Conservation (phyloP, 2,888 invertebrate genomes). For the Ceraclea dissimilis region DNA sequence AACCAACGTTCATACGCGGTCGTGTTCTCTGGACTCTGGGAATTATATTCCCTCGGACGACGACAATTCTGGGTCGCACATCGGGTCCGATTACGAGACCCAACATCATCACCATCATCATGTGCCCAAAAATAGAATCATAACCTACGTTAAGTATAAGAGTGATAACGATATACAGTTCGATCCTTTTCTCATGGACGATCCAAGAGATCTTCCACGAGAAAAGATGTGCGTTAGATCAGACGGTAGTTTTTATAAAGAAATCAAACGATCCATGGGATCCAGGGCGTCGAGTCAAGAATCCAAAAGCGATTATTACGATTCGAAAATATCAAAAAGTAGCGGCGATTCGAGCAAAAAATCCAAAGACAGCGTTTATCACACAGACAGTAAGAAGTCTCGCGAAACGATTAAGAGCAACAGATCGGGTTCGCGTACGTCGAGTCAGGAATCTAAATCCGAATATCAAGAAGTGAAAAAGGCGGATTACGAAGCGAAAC, state of each 20-base stretch:
- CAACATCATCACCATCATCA: slow-evolving; percentile 51
- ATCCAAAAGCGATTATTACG: slow-evolving; percentile 62
- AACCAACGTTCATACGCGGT: slow-evolving; percentile 49
- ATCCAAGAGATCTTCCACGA: slow-evolving; percentile 64
- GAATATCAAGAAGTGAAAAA: slow-evolving; percentile 62
- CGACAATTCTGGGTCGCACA: slow-evolving; percentile 51
- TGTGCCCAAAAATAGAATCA: slow-evolving; percentile 33
- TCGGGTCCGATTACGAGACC: slow-evolving; percentile 46
- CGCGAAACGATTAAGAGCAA: slow-evolving; percentile 56
- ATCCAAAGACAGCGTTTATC: slow-evolving; percentile 56
- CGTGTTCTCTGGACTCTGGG: slow-evolving; percentile 69
- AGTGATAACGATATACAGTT: slow-evolving; percentile 63
- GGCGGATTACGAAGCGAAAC: slow-evolving; percentile 37
- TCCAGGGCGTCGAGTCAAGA: slow-evolving; percentile 64
- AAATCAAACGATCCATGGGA: slow-evolving; percentile 55
- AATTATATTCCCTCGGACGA: slow-evolving; percentile 70
- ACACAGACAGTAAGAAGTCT: slow-evolving; percentile 59
- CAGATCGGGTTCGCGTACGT: slow-evolving; percentile 54
- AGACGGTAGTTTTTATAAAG: slow-evolving; percentile 65
- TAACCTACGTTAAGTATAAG: slow-evolving; percentile 44
- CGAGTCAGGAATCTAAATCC: slow-evolving; percentile 65
- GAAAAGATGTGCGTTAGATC: slow-evolving; percentile 66
- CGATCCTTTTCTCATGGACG: slow-evolving; percentile 72
- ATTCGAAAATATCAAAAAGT: slow-evolving; percentile 57
- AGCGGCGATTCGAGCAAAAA: slow-evolving; percentile 59